These are phyloP conservation scores for Taurulus bubalis DNA, from an alignment of 2,113 vertebrate species.

Conservation along the genomic window DNA sequence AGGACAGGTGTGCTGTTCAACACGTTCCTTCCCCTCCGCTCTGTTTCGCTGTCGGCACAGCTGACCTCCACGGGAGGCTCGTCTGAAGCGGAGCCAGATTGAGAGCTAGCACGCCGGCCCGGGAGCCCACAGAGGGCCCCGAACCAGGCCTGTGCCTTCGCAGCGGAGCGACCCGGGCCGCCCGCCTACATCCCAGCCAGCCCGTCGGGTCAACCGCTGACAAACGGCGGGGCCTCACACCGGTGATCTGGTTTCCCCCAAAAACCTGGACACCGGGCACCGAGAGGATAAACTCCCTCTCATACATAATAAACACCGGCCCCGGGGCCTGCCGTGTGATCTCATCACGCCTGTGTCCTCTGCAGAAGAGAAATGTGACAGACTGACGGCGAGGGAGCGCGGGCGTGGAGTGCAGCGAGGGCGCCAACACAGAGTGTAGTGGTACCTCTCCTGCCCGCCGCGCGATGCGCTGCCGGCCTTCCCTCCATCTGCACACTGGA, in stretches of 20 bases:
- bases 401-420: slow-evolving; percentile 54
- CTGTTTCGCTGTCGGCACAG: slow-evolving; percentile 58
- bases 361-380: slow-evolving; percentile 69
- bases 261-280: slow-evolving; percentile 56
- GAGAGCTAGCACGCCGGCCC: slow-evolving; percentile 51
- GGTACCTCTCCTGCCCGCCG: slow-evolving; percentile 46
- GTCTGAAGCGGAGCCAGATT: slow-evolving; percentile 72
- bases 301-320: slow-evolving; percentile 77
- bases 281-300: slow-evolving; percentile 60
- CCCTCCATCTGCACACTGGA: slow-evolving; percentile 66
- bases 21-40: slow-evolving; percentile 58
- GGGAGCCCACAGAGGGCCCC: slow-evolving; percentile 62
- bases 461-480: slow-evolving; percentile 36
- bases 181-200: slow-evolving; percentile 31
- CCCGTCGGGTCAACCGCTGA: slow-evolving; percentile 50
- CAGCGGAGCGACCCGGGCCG: slow-evolving; percentile 13
- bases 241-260: slow-evolving; percentile 48
- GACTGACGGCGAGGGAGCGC: slow-evolving; percentile 55
- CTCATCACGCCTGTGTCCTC: slow-evolving; percentile 68
- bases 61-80: slow-evolving; percentile 67
- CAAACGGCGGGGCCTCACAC: slow-evolving; percentile 46
- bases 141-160: slow-evolving; percentile 40
- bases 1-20: slow-evolving; percentile 73
- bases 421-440: slow-evolving; percentile 61
- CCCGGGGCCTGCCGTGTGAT: slow-evolving; percentile 73